Evolutionary conservation across 2,797 vertebrate species (phyloP).

Genomic region (Denticeps clupeoides): DNA sequence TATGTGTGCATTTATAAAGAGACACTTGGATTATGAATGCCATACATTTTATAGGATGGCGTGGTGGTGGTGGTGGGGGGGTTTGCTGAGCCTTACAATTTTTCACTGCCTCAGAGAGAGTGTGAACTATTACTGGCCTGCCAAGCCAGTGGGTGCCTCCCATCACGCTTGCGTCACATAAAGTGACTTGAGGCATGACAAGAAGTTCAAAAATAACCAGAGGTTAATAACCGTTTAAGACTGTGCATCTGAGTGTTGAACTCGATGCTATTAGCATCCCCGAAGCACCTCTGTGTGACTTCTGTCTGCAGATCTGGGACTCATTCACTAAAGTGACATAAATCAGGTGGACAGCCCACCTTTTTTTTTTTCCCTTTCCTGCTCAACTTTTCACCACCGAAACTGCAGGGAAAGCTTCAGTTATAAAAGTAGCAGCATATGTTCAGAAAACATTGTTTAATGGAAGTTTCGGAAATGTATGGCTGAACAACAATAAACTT

Average conservation of each 20-base stretch:
- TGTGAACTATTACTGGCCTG: conserved; percentile 45
- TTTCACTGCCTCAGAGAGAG: conserved; percentile 31
- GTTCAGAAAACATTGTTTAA: conserved; percentile 1
- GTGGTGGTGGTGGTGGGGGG: conserved; percentile 42
- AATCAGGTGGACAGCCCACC: conserved; percentile 43
- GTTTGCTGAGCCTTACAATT: conserved; percentile 46
- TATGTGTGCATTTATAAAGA: conserved; percentile 36
- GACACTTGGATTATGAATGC: conserved; percentile 48
- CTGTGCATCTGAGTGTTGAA: conserved; percentile 30
- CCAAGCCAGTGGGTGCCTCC: conserved; percentile 30
- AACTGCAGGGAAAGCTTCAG: conserved; percentile 32
- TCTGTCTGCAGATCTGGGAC: conserved; percentile 40
- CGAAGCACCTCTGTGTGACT: conserved; percentile 33
- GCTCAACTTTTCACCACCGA: conserved; percentile 24
- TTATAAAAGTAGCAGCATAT: conserved; percentile 14
- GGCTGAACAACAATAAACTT: conserved; percentile 2
- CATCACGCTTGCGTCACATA: conserved; percentile 32
- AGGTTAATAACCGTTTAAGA: conserved; percentile 43
- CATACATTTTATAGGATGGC: conserved; percentile 45
- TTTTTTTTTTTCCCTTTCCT: conserved; percentile 27
- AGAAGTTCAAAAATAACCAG: conserved; percentile 51
- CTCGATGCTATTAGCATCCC: conserved; percentile 41
- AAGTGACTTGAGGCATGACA: conserved; percentile 40
- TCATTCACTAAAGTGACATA: conserved; percentile 28
- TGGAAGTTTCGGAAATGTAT: background rate